phyloP scores from a whole-genome alignment of 1,140 invertebrate genomes.

The Lutraria rhynchaena region DNA sequence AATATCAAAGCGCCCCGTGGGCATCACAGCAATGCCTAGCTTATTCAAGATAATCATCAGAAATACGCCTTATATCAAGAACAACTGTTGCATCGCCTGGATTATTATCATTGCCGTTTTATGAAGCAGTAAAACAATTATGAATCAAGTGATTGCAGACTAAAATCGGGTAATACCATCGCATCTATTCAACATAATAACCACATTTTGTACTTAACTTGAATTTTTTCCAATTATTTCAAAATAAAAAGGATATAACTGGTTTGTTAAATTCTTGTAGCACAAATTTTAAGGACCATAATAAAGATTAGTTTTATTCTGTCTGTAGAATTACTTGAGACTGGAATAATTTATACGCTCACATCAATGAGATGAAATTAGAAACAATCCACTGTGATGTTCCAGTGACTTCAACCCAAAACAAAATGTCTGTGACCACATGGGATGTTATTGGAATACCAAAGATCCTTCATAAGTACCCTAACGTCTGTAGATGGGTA shows the following conservation, averaged over 20 bases:
- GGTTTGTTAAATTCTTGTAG: neutral
- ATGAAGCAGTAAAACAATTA: conserved; percentile 8
- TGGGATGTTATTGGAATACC: no score
- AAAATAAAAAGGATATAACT: conserved; percentile 36
- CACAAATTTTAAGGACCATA: neutral
- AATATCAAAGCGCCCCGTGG: no score
- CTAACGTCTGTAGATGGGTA: no score
- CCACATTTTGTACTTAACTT: conserved; percentile 18
- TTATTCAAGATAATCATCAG: conserved; percentile 12
- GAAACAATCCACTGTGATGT: no score
- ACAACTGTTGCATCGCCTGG: conserved; percentile 4
- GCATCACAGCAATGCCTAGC: no score
- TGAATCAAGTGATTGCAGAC: conserved; percentile 11
- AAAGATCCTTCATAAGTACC: no score
- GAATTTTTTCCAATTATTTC: conserved; percentile 29
- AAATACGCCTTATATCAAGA: conserved; percentile 21
- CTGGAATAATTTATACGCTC: no score
- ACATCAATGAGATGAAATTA: no score
- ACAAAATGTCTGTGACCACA: no score
- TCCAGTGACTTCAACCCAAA: no score
- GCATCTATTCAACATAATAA: neutral
- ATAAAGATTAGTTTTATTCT: no score
- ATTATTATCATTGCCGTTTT: conserved; percentile 23
- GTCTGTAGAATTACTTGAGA: no score
- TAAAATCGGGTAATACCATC: conserved; percentile 3